Evolutionary conservation across 64 coral and sea anemone genomes (phyloP).

Genomic region (Montipora foliosa): DNA sequence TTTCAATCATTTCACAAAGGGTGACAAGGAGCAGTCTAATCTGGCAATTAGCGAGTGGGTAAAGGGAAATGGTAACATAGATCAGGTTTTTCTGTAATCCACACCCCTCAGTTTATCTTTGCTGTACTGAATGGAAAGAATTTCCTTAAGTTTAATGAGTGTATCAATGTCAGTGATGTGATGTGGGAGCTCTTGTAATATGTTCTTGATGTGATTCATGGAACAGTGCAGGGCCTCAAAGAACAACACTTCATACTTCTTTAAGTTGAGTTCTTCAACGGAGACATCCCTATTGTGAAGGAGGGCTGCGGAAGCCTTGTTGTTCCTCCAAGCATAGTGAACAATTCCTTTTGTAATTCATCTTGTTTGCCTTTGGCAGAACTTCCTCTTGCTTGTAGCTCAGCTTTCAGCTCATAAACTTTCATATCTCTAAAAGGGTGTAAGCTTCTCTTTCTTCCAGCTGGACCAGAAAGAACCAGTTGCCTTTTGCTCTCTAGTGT

Average conservation of each 20-base stretch:
- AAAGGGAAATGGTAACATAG: too few species aligned
- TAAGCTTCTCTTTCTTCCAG: background rate
- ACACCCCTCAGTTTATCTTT: background rate
- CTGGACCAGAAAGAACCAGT: background rate
- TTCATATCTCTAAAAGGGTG: conserved; percentile 14
- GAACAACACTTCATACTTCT: conserved; percentile 12
- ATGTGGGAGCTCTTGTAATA: conserved; percentile 7
- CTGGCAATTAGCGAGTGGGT: too few species aligned
- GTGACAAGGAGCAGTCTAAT: background rate
- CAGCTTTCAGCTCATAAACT: background rate
- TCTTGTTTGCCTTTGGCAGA: background rate
- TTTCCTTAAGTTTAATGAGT: conserved; percentile 31
- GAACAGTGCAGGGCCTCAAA: conserved; percentile 25
- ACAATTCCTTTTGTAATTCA: background rate
- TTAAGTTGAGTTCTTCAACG: background rate
- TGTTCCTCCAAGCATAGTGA: background rate
- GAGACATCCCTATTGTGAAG: background rate
- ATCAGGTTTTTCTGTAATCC: background rate
- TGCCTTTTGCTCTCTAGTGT: background rate
- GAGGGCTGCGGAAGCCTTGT: background rate
- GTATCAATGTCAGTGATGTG: conserved; percentile 13
- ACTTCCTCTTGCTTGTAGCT: background rate
- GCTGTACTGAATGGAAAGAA: background rate
- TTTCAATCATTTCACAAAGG: conserved; percentile 35
- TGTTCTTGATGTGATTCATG: conserved; percentile 45